These are phyloP conservation scores for Nannoperca australis DNA, from an alignment of 2,797 vertebrate species.

Conservation along the genomic window DNA sequence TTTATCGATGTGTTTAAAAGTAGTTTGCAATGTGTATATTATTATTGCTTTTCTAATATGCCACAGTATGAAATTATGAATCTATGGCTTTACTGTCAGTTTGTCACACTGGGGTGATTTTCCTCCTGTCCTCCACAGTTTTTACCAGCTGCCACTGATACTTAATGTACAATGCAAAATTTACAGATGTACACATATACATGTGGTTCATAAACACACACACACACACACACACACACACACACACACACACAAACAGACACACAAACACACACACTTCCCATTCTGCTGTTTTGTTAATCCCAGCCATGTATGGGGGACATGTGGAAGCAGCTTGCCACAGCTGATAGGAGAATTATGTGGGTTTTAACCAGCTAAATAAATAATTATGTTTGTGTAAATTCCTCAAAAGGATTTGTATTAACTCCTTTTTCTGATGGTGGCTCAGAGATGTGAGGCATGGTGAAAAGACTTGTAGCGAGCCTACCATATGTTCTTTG, in stretches of 20 bases:
- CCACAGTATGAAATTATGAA: no score
- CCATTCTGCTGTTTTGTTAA: slow-evolving; percentile 73
- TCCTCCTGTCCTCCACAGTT: no score
- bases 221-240: slow-evolving; percentile 12
- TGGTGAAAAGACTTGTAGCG: slow-evolving; percentile 59
- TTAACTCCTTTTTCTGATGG: slow-evolving; percentile 75
- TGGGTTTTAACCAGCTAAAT: slow-evolving; percentile 85
- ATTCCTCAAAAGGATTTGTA: slow-evolving; percentile 85
- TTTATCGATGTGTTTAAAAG: no score
- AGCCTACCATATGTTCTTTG: slow-evolving; percentile 61
- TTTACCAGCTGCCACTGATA: no score
- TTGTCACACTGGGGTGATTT: no score
- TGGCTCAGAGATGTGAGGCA: slow-evolving; percentile 71
- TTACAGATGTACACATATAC: slow-evolving; percentile 6
- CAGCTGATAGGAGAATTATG: slow-evolving; percentile 85
- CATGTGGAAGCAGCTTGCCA: slow-evolving; percentile 83
- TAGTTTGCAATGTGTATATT: no score
- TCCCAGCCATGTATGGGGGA: slow-evolving; percentile 80
- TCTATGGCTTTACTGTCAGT: no score
- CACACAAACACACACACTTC: slow-evolving; percentile 35
- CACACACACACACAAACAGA: slow-evolving; percentile 22
- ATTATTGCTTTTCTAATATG: no score
- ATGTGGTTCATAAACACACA: slow-evolving; percentile 22
- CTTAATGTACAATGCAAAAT: slow-evolving; percentile 12
- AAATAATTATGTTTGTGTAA: slow-evolving; percentile 87